A percentile compares a stretch with the other conserved stretches of the same genome.
Evolutionary conservation across 2,113 vertebrate species (phyloP).

Genomic region (Hipposideros armiger): DNA sequence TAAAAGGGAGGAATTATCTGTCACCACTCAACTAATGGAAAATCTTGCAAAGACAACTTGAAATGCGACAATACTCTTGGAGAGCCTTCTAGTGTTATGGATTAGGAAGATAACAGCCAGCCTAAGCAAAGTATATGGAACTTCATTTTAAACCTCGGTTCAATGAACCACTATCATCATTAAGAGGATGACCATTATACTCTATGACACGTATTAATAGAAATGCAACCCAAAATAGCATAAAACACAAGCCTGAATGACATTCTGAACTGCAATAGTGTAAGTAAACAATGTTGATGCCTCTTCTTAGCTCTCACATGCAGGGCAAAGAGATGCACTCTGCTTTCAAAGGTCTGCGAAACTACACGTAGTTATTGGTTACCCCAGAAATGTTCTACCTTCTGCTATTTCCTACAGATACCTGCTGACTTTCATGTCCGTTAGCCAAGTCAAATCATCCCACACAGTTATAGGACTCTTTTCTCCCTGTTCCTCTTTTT

Average conservation of each 20-base stretch:
- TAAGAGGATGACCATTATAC: not conserved
- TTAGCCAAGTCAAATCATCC: not conserved
- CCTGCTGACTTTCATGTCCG: not conserved
- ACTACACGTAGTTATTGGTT: not conserved
- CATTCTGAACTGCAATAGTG: not conserved
- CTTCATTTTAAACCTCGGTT: not conserved
- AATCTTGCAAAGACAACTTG: not conserved
- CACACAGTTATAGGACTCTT: not conserved
- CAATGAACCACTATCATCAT: not conserved
- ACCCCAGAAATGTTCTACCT: not conserved
- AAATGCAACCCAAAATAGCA: not conserved
- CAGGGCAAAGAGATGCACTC: not conserved
- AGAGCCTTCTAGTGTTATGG: not conserved
- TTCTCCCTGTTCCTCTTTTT: constrained; percentile 14
- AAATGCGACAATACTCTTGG: not conserved
- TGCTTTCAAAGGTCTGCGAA: not conserved
- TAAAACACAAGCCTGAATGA: not conserved
- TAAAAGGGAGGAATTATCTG: not conserved
- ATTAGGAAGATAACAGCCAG: not conserved
- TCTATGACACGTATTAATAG: not conserved
- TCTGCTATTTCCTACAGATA: not conserved
- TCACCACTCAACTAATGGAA: not conserved
- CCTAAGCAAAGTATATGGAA: not conserved
- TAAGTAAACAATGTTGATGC: not conserved
- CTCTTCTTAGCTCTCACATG: not conserved